Conservation (phyloP, 1,140 invertebrate species). For the Lepidurus couesii region DNA sequence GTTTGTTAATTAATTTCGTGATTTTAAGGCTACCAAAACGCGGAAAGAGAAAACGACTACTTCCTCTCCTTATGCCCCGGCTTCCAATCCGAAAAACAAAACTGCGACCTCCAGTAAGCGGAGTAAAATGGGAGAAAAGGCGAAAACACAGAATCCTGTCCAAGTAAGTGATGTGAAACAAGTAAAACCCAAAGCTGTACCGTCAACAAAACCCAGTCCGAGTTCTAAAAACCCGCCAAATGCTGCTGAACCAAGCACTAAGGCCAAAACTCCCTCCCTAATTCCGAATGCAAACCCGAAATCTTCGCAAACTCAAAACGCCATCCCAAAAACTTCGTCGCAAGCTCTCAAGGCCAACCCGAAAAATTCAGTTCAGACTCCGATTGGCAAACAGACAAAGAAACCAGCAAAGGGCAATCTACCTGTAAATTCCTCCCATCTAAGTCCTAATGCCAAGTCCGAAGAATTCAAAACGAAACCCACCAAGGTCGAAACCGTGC, state of each 20-base stretch:
- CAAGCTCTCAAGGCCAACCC: neutral
- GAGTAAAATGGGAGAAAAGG: neutral
- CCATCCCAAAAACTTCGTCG: neutral
- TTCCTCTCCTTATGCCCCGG: neutral
- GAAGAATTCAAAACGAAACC: neutral
- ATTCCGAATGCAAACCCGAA: neutral
- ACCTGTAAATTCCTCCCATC: neutral
- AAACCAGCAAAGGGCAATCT: neutral
- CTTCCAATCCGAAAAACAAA: neutral
- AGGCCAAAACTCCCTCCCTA: neutral
- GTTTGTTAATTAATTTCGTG: neutral
- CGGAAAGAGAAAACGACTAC: neutral
- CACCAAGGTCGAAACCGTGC: neutral
- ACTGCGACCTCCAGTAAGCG: neutral
- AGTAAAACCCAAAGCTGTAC: neutral
- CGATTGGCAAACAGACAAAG: neutral
- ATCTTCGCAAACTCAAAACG: neutral
- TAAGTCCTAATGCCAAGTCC: neutral
- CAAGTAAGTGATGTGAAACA: neutral
- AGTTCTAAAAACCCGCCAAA: neutral
- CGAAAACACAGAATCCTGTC: neutral
- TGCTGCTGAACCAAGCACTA: neutral
- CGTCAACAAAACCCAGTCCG: neutral
- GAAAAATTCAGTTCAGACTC: neutral
- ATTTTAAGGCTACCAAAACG: neutral